Evolutionary conservation across 2,113 vertebrate species (phyloP), one percentile per base, ranked within the genome.

Genomic region (Nyctereutes procyonoides): DNA sequence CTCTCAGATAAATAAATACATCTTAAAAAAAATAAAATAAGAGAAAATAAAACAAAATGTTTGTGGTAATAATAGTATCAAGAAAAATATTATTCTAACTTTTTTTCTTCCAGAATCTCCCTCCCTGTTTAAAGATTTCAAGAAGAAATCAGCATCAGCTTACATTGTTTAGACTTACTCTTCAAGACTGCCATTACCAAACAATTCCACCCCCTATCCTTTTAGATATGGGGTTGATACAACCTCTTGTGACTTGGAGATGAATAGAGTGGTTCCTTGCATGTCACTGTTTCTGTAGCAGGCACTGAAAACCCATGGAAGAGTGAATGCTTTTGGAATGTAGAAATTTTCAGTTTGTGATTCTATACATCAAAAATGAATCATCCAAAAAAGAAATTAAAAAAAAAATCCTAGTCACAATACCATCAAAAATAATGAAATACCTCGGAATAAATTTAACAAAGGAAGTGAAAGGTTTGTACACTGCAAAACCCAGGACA

Each of bases 31-130:
- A 58, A 58, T 69, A 67, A 67, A 55, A 55, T 55, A 55, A 55
- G 15, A 55, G 12, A 55, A 55, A 32, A 67, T 67, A n/a, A 69
- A 69, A 69, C 67, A 6, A 96, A 88, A 76, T 77, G 26, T 51
- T 91, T 60, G 35, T 28, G 12, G 58, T 53, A 55, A 94, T 87
- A 63, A 60, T 38, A 32, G 28, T 19, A 74, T 71, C 81, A 67
- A 88, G 26, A 88, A 92, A 88, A 96, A 80, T 51, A 22, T 85
- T 79, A 92, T 43, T 13, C 20, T 85, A 67, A 91, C 56, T 84
- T 96, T 28, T 84, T 88, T 93, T 67, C 87, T 97, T 97, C 94
- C 94, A 99, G 98, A 35, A 0, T 77, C 60, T 35, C 93, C 97
- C 30, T 60, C 76, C 95, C 11, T 98, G 84, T 43, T 92, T 98